These are phyloP conservation scores for Thamnophis sirtalis DNA, from an alignment of 2,113 vertebrate species.

Conservation along the genomic window DNA sequence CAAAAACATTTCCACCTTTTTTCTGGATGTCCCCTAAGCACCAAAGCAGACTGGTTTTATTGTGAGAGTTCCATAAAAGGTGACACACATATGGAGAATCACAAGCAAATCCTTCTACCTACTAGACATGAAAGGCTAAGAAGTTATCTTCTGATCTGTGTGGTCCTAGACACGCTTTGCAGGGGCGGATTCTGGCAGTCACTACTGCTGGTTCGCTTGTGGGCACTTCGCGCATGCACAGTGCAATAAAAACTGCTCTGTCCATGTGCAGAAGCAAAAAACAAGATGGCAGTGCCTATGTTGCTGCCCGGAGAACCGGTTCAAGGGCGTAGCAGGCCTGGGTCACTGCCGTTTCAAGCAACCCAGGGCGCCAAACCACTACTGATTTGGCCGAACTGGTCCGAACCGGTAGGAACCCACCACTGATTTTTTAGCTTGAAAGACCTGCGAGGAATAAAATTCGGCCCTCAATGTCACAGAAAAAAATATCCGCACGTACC, in stretches of 20 bases:
- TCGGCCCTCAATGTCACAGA: background rate
- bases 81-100: background rate
- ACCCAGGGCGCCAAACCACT: too few relatives aligned
- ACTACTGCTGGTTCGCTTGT: too few relatives aligned
- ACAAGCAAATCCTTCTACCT: background rate
- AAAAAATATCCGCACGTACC: constrained; percentile 58
- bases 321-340: too few relatives aligned
- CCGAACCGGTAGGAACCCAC: too few relatives aligned
- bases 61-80: background rate
- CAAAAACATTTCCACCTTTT: background rate
- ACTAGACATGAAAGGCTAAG: background rate
- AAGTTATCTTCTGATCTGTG: background rate
- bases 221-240: too few relatives aligned
- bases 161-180: background rate
- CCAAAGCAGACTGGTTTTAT: background rate
- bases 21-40: background rate
- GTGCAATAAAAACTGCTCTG: too few relatives aligned
- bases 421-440: background rate
- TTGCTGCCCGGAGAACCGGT: too few relatives aligned
- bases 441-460: background rate
- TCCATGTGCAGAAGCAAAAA: too few relatives aligned
- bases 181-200: too few relatives aligned
- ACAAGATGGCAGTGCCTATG: too few relatives aligned
- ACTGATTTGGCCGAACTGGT: too few relatives aligned
- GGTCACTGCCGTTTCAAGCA: too few relatives aligned